phyloP scores from a whole-genome alignment of 2,888 invertebrate genomes.

The Tinea semifulvella region DNA sequence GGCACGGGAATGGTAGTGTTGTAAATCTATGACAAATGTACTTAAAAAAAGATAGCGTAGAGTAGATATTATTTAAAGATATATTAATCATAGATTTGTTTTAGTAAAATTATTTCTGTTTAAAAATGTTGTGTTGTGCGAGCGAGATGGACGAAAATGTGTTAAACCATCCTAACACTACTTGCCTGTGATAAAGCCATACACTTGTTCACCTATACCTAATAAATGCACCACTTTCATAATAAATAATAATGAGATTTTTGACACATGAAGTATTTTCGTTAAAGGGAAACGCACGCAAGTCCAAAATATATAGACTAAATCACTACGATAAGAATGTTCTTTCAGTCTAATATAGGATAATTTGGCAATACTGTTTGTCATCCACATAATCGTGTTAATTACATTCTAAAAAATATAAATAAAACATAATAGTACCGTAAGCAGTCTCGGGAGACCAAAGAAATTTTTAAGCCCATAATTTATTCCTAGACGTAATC shows the following conservation, averaged over 20 bases:
- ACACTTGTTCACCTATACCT: background rate
- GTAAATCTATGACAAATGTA: too few relatives aligned
- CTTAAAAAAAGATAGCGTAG: too few relatives aligned
- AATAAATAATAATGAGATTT: slow-evolving; percentile 2
- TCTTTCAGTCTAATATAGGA: slow-evolving; percentile 62
- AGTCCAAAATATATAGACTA: slow-evolving; percentile 24
- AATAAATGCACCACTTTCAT: slow-evolving; percentile 9
- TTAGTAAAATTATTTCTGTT: too few relatives aligned
- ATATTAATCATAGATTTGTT: too few relatives aligned
- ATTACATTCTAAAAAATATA: slow-evolving; percentile 1
- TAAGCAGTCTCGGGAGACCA: slow-evolving; percentile 8
- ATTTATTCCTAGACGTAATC: background rate
- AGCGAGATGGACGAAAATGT: too few relatives aligned
- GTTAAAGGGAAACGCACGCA: slow-evolving; percentile 18
- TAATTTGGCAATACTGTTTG: slow-evolving; percentile 62
- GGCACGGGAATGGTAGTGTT: too few relatives aligned
- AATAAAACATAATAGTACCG: background rate
- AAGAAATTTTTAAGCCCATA: slow-evolving; percentile 6
- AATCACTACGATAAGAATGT: slow-evolving; percentile 11
- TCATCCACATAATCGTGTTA: background rate
- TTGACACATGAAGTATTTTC: slow-evolving; percentile 10
- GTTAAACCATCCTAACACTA: too few relatives aligned
- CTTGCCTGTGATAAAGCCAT: too few relatives aligned
- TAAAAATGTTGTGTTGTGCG: too few relatives aligned
- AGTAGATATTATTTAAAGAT: too few relatives aligned